phyloP scores from a whole-genome alignment of 2,113 vertebrate genomes.

The Trochalopteron elliotii region DNA sequence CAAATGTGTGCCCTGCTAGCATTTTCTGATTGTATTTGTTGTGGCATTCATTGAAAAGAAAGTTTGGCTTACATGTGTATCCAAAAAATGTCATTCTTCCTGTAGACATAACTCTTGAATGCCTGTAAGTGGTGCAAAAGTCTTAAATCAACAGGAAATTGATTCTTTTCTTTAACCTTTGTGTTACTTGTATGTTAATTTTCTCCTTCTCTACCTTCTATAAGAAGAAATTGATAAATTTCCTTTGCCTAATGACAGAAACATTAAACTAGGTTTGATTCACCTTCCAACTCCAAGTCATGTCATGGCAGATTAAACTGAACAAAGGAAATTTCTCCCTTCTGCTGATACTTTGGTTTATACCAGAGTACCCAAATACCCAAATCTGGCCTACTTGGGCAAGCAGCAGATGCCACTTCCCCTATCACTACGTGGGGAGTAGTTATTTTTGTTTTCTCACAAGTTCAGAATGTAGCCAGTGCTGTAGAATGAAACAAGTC shows the following conservation, averaged over 20 bases:
- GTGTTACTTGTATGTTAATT: background rate
- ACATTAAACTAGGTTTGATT: background rate
- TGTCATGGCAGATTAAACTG: background rate
- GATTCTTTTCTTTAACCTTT: background rate
- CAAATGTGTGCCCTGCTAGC: background rate
- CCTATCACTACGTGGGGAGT: background rate
- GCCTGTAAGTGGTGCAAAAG: background rate
- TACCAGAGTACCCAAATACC: too few species aligned
- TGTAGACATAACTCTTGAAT: background rate
- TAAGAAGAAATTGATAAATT: background rate
- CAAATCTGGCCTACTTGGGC: background rate
- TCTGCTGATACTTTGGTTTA: background rate
- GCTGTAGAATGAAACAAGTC: background rate
- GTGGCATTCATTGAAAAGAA: background rate
- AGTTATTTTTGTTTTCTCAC: background rate
- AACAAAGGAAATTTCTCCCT: background rate
- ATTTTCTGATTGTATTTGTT: background rate
- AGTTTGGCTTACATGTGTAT: background rate
- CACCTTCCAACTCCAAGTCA: background rate
- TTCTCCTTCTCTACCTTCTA: background rate
- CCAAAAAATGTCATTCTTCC: background rate
- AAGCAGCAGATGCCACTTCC: background rate
- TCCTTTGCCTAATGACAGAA: background rate
- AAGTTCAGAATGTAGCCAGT: background rate
- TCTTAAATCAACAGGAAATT: background rate